Conservation (phyloP, 2,113 vertebrate species). For the Periophthalmus modestus region DNA sequence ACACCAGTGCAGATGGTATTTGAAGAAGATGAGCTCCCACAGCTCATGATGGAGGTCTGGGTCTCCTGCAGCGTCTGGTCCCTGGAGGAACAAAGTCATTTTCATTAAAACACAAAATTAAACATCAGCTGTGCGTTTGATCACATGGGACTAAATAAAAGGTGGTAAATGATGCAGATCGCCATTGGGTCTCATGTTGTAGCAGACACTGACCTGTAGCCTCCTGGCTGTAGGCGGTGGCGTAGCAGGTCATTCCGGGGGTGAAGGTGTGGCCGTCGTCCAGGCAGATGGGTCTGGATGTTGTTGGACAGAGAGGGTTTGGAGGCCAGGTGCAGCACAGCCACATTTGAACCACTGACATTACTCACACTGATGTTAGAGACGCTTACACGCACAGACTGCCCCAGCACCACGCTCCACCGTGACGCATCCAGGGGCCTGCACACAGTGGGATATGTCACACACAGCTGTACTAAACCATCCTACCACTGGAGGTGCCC, state of each 20-base stretch:
- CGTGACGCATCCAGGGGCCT: not conserved
- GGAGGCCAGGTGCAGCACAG: constrained; percentile 66
- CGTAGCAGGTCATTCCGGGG: constrained; percentile 68
- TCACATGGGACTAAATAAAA: too few relatives aligned
- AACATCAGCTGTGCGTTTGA: not conserved
- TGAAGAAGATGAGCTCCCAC: constrained; percentile 13
- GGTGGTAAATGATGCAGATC: too few relatives aligned
- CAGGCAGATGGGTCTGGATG: constrained; percentile 82
- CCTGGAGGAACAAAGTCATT: constrained; percentile 14
- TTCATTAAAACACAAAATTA: not conserved
- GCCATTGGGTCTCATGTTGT: not conserved
- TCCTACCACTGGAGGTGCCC: not conserved
- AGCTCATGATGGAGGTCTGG: constrained; percentile 31
- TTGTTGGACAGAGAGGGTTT: constrained; percentile 60
- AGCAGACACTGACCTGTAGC: constrained; percentile 51
- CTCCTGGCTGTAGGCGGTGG: constrained; percentile 79
- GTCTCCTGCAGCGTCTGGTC: constrained; percentile 55
- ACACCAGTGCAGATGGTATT: constrained; percentile 48
- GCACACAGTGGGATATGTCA: not conserved
- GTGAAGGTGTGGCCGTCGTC: constrained; percentile 64
- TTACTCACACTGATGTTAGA: constrained; percentile 35
- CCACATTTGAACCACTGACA: constrained; percentile 71
- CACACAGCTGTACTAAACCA: not conserved
- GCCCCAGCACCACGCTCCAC: constrained; percentile 53
- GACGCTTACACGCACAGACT: constrained; percentile 2